Percentiles rank a stretch among this genome's conserved stretches.
Conservation (phyloP, 2,113 vertebrate species). For the Micronycteris hirsuta region DNA sequence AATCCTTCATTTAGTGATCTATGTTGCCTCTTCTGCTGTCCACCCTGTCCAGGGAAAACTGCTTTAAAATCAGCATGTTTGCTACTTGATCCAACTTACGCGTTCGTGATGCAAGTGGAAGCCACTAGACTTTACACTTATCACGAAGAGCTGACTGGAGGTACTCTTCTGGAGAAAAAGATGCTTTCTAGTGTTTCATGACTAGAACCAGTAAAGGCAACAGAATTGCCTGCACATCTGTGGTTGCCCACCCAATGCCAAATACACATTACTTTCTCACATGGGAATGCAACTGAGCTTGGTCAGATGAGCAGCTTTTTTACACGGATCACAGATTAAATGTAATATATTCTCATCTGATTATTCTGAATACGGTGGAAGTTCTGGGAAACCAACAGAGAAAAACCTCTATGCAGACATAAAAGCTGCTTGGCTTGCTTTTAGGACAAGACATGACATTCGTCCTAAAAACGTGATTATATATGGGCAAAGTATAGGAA, state of each 20-base stretch:
- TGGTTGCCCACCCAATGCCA: constrained; percentile 94
- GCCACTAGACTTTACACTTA: constrained; percentile 95
- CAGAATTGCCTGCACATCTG: constrained; percentile 99
- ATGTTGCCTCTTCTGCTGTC: constrained; percentile 99
- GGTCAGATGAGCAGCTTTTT: constrained; percentile 99
- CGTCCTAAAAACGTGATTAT: constrained; percentile 97
- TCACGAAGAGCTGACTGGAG: constrained; percentile 99
- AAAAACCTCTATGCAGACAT: constrained; percentile 99
- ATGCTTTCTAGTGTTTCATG: constrained; percentile 99
- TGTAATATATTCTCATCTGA: constrained; percentile 99
- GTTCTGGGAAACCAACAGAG: constrained; percentile 98
- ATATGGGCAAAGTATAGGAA: constrained; percentile 98
- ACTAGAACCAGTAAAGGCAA: constrained; percentile 96
- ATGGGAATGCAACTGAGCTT: constrained; percentile 97
- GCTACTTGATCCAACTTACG: constrained; percentile 97
- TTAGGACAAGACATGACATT: constrained; percentile 95
- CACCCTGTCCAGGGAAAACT: constrained; percentile 97
- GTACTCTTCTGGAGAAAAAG: constrained; percentile 95
- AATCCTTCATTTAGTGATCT: constrained; percentile 97
- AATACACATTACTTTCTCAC: constrained; percentile 98
- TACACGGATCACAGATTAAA: constrained; percentile 99
- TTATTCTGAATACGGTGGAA: constrained; percentile 98
- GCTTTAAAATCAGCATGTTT: constrained; percentile 98
- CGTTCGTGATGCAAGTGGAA: constrained; percentile 95
- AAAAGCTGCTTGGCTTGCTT: constrained; percentile 97